Percentiles rank a stretch among this genome's conserved stretches.
Evolutionary conservation across 2,797 vertebrate species (phyloP).

Genomic region (Aeoliscus strigatus): DNA sequence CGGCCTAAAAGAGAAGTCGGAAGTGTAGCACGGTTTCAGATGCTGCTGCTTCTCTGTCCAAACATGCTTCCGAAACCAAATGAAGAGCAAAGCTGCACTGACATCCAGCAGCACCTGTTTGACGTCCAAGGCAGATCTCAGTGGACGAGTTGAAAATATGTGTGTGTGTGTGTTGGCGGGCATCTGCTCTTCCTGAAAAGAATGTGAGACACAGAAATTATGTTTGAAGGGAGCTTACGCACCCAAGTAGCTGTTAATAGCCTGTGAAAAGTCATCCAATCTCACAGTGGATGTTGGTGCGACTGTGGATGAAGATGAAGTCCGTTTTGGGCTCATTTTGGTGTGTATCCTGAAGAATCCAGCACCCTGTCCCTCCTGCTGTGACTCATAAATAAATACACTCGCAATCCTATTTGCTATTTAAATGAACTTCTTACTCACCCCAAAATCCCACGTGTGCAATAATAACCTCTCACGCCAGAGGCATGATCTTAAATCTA

Average conservation of each 20-base stretch:
- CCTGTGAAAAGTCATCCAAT: too few relatives aligned
- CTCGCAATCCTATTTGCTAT: constrained; percentile 3
- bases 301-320: too few relatives aligned
- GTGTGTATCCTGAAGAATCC: constrained; percentile 3
- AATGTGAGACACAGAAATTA: too few relatives aligned
- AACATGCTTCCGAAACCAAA: constrained; percentile 10
- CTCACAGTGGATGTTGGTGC: too few relatives aligned
- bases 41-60: constrained; percentile 16
- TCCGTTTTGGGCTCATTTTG: neutral
- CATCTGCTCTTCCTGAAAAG: too few relatives aligned
- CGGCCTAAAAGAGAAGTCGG: too few relatives aligned
- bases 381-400: constrained; percentile 14
- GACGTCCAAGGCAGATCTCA: constrained; percentile 14
- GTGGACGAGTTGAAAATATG: constrained; percentile 5
- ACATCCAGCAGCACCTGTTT: constrained; percentile 32
- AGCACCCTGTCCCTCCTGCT: too few relatives aligned
- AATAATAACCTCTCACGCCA: constrained; percentile 11
- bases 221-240: too few relatives aligned
- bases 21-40: too few relatives aligned
- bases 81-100: constrained; percentile 7
- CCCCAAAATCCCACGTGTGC: constrained; percentile 6
- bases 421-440: constrained; percentile 9
- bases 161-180: neutral
- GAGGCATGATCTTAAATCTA: constrained; percentile 16
- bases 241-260: too few relatives aligned